Conservation (phyloP, 2,113 vertebrate species). For the Thoracochromis brauschi region DNA sequence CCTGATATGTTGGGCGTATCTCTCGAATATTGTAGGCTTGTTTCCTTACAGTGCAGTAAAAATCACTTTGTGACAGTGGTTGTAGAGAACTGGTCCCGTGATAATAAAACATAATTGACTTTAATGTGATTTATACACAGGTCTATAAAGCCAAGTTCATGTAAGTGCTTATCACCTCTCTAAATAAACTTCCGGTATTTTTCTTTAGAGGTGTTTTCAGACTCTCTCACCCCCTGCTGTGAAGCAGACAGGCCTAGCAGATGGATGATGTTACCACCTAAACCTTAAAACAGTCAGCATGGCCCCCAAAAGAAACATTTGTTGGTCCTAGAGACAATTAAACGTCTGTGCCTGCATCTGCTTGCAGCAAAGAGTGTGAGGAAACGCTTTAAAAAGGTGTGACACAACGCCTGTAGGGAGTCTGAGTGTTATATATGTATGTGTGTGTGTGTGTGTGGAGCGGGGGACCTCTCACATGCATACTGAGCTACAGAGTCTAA, state of each 20-base stretch:
- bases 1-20: neutral
- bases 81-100: neutral
- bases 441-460: neutral
- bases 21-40: neutral
- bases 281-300: neutral
- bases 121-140: neutral
- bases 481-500: too few species aligned
- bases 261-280: neutral
- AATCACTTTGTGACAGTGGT: neutral
- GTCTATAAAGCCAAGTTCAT: neutral
- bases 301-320: conserved; percentile 10
- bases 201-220: neutral
- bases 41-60: neutral
- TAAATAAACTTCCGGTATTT: neutral
- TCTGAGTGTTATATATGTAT: neutral
- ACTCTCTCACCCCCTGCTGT: neutral
- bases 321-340: neutral
- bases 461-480: too few species aligned
- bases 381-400: conserved; percentile 26
- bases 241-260: neutral
- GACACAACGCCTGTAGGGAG: conserved; percentile 14
- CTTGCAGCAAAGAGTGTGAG: neutral
- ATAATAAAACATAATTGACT: neutral
- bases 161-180: neutral
- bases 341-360: neutral